Conservation (phyloP, 2,888 invertebrate genomes). For the Eupeodes latifasciatus region DNA sequence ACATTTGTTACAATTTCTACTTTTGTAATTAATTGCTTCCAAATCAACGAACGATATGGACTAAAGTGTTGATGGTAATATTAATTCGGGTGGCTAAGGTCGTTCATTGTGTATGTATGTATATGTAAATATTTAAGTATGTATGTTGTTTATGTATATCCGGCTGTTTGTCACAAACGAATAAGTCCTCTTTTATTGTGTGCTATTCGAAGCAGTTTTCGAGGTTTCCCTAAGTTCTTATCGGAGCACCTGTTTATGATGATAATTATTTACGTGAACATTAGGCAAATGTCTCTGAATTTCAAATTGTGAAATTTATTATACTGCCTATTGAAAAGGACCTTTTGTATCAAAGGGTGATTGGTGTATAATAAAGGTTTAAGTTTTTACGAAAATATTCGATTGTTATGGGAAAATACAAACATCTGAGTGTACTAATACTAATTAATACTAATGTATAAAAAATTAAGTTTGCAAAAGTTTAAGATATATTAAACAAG, state of each 20-base stretch:
- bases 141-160: too few relatives aligned
- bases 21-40: constrained; percentile 72
- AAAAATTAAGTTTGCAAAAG: too few relatives aligned
- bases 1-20: constrained; percentile 69
- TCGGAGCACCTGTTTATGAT: constrained; percentile 48
- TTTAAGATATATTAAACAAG: too few relatives aligned
- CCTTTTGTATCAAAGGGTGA: constrained; percentile 37
- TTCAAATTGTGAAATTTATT: constrained; percentile 62
- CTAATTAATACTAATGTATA: background rate
- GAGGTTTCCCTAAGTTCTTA: constrained; percentile 22
- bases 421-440: background rate
- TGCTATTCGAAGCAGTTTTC: constrained; percentile 33
- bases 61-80: constrained; percentile 72
- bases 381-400: constrained; percentile 14
- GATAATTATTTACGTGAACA: constrained; percentile 69
- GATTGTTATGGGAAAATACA: constrained; percentile 1
- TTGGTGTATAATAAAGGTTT: constrained; percentile 52
- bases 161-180: background rate
- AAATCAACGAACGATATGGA: constrained; percentile 71
- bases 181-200: constrained; percentile 41
- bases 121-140: too few relatives aligned
- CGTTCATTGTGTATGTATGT: background rate
- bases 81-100: constrained; percentile 50
- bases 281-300: constrained; percentile 58
- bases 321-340: background rate